A percentile compares a stretch with the other conserved stretches of the same genome.
phyloP scores from a whole-genome alignment of 2,888 invertebrate genomes.

The Serrognathus titanus region DNA sequence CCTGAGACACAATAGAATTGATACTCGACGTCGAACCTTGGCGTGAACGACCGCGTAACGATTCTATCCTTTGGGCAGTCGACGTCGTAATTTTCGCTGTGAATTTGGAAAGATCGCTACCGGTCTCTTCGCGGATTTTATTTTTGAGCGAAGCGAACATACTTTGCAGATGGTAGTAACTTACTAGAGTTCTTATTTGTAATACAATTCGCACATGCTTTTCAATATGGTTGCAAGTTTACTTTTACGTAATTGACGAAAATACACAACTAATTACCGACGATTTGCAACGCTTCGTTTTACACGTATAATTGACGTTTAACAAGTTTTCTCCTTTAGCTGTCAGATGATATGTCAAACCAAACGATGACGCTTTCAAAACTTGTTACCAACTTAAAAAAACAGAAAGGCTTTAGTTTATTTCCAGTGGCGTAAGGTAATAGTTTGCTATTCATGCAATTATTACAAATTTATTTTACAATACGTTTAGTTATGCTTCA shows the following conservation, averaged over 20 bases:
- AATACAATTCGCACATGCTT: too few species aligned
- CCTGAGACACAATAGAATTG: constrained; percentile 47
- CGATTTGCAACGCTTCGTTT: neutral
- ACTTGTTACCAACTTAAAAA: too few species aligned
- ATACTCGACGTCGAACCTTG: constrained; percentile 51
- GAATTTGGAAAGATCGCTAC: constrained; percentile 64
- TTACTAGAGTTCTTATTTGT: too few species aligned
- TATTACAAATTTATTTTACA: too few species aligned
- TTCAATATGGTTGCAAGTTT: too few species aligned
- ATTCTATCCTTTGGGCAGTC: constrained; percentile 53
- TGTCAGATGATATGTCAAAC: too few species aligned
- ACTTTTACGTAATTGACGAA: too few species aligned
- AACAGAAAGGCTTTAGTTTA: too few species aligned
- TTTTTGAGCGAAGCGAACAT: constrained; percentile 89
- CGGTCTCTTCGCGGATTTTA: constrained; percentile 86
- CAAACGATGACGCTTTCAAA: too few species aligned
- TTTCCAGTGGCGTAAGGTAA: neutral
- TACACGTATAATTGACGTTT: constrained; percentile 2
- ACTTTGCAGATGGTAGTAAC: neutral
- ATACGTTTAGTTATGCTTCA: too few species aligned
- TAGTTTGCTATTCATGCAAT: too few species aligned
- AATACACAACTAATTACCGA: too few species aligned
- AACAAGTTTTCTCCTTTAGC: neutral
- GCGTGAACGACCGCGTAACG: constrained; percentile 47
- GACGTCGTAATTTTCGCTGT: constrained; percentile 50